These are phyloP conservation scores for Yponomeuta plumbellus DNA, from an alignment of 2,888 invertebrate genomes.

Conservation along the genomic window DNA sequence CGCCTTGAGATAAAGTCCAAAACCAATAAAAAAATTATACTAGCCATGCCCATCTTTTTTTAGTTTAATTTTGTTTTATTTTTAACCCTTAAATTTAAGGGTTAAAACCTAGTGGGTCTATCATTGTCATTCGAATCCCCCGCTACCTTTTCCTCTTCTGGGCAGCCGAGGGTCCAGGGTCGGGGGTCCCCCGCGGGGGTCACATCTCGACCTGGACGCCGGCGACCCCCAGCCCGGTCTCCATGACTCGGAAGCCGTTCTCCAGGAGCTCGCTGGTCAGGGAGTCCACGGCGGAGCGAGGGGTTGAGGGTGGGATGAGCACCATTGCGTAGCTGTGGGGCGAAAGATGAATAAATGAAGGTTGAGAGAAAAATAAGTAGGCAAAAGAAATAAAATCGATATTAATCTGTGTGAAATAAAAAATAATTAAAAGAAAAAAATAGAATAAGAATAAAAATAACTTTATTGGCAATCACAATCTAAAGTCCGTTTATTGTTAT, in stretches of 20 bases:
- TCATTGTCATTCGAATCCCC: neutral
- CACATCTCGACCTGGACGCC: constrained; percentile 75
- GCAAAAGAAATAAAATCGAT: no score
- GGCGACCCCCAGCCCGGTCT: constrained; percentile 76
- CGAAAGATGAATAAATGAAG: constrained; percentile 37
- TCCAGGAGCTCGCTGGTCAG: constrained; percentile 60
- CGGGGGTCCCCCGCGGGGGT: constrained; percentile 25
- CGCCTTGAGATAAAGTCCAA: no score
- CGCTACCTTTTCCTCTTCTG: neutral
- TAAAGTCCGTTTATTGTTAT: no score
- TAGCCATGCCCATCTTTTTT: no score
- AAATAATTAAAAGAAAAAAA: no score
- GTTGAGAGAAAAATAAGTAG: neutral
- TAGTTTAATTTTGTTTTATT: no score
- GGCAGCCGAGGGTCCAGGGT: neutral
- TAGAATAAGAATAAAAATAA: no score
- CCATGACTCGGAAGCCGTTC: constrained; percentile 71
- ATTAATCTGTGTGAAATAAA: no score
- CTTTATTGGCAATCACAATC: no score
- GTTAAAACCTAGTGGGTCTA: no score
- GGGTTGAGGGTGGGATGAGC: constrained; percentile 55
- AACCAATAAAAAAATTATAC: no score
- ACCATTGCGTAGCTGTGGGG: constrained; percentile 69
- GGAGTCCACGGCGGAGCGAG: constrained; percentile 48
- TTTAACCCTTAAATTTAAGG: no score